Evolutionary conservation across 2,888 invertebrate genomes (phyloP), one percentile per base, ranked within the genome.

Genomic region (Cataglyphis livida): DNA sequence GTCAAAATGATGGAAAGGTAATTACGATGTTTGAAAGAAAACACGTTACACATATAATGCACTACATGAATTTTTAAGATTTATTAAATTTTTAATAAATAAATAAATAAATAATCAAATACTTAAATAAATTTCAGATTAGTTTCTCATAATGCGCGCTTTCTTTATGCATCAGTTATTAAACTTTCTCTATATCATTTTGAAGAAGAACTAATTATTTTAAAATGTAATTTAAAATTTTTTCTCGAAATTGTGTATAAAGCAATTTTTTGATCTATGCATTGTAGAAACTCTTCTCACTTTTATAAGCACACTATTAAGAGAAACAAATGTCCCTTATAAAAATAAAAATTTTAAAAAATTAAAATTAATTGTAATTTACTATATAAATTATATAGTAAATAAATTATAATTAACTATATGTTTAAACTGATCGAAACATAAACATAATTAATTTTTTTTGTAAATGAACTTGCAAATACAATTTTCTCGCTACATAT

Each of bases 1-100:
- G 21, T 70, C 48, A 70, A 59, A 70, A 59, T 41, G 66, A 76
- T 21, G 57, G 57, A 68, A 70, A 78, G 78, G 70, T 78, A 78
- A 78, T 48, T 32, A 48, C 6, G 21, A 44, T 21, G 32, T 48
- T 44, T 44, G 2, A 44, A 78, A 78, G n/a, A n/a, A n/a, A 51
- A 51, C 51, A 48, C 12, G 48, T n/a, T n/a, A 48, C 48, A 61
- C 6, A 41, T 28, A 61, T 79, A 82, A 48, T 70, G 82, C 57
- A 76, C 32, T 59, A 28, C 21, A 32, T 25, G 25, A 32, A 32
- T 59, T 65, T 66, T 15, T 66, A 41, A 41, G 5, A 32, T 78
- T 28, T 35, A 15, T 35, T 59, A 28, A 35, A 78, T 35, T 70
- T 70, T 10, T 18, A 28, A 28, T 28, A 28, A 28, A 28, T 28